phyloP scores from a whole-genome alignment of 2,113 vertebrate genomes.

The Vulpes lagopus region DNA sequence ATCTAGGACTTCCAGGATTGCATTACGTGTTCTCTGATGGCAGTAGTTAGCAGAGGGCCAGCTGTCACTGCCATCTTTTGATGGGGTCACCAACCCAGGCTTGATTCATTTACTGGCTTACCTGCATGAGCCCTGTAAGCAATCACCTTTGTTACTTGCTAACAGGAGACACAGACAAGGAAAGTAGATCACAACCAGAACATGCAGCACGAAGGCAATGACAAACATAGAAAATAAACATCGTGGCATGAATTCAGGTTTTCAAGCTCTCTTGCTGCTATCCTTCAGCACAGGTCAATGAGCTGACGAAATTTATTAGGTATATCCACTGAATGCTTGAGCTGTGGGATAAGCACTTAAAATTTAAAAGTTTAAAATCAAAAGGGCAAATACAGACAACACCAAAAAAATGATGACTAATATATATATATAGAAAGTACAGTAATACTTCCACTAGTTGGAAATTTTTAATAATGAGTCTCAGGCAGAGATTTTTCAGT shows the following conservation, averaged over 20 bases:
- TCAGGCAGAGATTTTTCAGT: neutral
- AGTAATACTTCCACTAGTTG: neutral
- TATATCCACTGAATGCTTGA: neutral
- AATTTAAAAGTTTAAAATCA: neutral
- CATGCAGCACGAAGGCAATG: neutral
- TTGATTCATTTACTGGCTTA: neutral
- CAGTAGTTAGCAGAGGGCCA: too few species aligned
- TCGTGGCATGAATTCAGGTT: neutral
- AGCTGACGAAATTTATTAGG: neutral
- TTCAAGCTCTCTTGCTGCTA: neutral
- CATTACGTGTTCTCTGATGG: neutral
- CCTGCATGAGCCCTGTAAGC: neutral
- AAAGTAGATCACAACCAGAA: neutral
- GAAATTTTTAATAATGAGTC: neutral
- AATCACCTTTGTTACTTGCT: neutral
- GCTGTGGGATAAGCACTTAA: neutral
- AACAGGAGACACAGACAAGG: neutral
- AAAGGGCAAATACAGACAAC: neutral
- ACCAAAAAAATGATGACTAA: neutral
- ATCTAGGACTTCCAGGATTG: fast-evolving
- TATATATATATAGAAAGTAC: neutral
- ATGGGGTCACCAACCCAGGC: neutral
- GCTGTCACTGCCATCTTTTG: neutral
- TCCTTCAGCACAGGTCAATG: neutral
- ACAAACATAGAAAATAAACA: neutral